Percentiles rank a stretch among this genome's conserved stretches.
phyloP scores from a whole-genome alignment of 2,797 vertebrate species.

The Nothura maculosa region DNA sequence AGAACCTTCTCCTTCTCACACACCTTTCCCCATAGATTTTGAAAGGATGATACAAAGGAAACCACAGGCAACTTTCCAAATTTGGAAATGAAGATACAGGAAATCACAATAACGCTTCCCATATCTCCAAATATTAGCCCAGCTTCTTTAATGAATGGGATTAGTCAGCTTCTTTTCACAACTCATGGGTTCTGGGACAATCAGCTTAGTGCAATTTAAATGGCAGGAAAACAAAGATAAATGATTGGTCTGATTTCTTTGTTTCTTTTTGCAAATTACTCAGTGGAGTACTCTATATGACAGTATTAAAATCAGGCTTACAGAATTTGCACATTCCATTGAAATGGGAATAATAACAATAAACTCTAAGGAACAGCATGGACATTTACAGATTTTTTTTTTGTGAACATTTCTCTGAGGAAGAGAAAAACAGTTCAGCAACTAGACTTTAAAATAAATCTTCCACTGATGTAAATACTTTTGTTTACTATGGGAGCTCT shows the following conservation, averaged over 20 bases:
- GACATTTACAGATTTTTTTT: neutral
- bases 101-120: neutral
- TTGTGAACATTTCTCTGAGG: neutral
- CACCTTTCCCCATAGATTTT: neutral
- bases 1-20: neutral
- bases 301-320: neutral
- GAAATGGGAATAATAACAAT: neutral
- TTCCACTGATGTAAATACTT: neutral
- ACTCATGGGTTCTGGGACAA: neutral
- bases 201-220: neutral
- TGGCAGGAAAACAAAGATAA: neutral
- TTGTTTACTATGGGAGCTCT: neutral
- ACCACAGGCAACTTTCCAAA: neutral
- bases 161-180: neutral
- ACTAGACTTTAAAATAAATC: neutral
- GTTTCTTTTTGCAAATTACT: neutral
- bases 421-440: neutral
- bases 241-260: neutral
- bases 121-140: neutral
- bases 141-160: neutral
- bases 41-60: neutral
- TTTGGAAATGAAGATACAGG: neutral
- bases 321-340: neutral
- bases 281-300: neutral
- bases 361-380: neutral